Evolutionary conservation across 2,888 invertebrate species (phyloP).

Genomic region (Oscheius sp.): DNA sequence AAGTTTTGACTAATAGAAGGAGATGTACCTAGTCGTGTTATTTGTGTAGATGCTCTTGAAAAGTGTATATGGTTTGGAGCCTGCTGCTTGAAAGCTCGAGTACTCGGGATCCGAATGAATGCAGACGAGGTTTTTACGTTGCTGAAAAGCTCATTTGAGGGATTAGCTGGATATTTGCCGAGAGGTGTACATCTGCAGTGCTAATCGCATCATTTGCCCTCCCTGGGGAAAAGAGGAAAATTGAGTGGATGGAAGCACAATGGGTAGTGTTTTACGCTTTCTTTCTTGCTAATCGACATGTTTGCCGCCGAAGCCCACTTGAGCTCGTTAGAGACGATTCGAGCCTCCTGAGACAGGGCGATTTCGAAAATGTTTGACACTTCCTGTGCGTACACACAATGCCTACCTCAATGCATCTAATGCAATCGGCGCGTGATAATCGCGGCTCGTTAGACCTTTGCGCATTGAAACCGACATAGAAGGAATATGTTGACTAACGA

Average conservation of each 20-base stretch:
- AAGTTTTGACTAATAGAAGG: background rate
- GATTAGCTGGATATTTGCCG: no score
- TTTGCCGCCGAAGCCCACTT: conserved; percentile 19
- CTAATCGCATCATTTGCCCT: conserved; percentile 1
- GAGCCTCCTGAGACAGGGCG: conserved; percentile 6
- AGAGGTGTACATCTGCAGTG: background rate
- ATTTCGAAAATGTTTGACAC: conserved; percentile 1
- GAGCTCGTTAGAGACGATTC: conserved; percentile 27
- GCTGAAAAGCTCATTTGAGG: conserved; percentile 52
- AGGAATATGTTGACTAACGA: conserved; percentile 1
- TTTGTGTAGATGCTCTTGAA: conserved; percentile 70
- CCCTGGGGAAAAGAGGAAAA: background rate
- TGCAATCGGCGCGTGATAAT: conserved; percentile 28
- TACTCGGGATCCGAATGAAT: conserved; percentile 69
- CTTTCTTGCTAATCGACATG: conserved; percentile 13
- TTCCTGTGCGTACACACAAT: background rate
- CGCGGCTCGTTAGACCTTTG: conserved; percentile 25
- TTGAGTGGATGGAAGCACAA: no score
- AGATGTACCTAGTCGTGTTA: conserved; percentile 60
- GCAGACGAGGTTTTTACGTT: conserved; percentile 59
- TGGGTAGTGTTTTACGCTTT: no score
- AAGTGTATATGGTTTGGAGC: conserved; percentile 68
- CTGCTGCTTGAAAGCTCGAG: conserved; percentile 61
- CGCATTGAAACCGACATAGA: conserved; percentile 6
- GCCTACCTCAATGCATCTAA: conserved; percentile 21